A percentile compares a stretch with the other conserved stretches of the same genome.
Evolutionary conservation across 2,113 vertebrate species (phyloP).

Genomic region (Oostethus manadensis): DNA sequence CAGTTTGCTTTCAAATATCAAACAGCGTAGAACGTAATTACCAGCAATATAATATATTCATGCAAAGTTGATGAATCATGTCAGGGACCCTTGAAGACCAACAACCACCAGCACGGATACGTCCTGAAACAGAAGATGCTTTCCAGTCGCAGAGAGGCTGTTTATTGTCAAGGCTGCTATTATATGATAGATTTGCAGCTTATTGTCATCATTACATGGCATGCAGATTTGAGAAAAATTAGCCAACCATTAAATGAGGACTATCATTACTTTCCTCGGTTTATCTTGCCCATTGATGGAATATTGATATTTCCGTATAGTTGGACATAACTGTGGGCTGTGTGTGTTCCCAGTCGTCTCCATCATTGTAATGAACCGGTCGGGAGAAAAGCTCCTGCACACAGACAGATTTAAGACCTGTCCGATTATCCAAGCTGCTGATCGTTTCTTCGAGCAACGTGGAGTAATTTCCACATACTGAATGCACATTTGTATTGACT

Average conservation of each 20-base stretch:
- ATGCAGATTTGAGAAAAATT: no score
- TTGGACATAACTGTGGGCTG: constrained; percentile 1
- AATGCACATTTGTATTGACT: constrained; percentile 1
- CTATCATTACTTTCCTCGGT: not conserved
- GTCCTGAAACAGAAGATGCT: no score
- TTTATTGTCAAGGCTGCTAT: no score
- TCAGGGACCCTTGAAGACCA: no score
- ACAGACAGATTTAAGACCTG: constrained; percentile 30
- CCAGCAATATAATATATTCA: no score
- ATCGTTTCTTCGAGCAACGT: constrained; percentile 16
- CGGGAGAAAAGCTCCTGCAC: constrained; percentile 30
- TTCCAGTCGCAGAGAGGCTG: no score
- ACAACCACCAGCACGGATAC: no score
- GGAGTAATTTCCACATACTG: constrained; percentile 6
- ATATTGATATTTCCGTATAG: constrained; percentile 7
- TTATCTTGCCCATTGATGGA: not conserved
- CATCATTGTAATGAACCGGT: constrained; percentile 18
- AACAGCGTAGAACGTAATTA: no score
- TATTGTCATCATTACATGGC: no score
- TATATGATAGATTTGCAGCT: no score
- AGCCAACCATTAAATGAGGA: not conserved
- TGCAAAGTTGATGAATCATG: no score
- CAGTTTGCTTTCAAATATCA: no score
- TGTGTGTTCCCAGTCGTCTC: constrained; percentile 28
- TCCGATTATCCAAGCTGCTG: constrained; percentile 30